These are phyloP conservation scores for Epinephelus cyanopodus DNA, from an alignment of 2,113 vertebrate genomes.

Conservation along the genomic window DNA sequence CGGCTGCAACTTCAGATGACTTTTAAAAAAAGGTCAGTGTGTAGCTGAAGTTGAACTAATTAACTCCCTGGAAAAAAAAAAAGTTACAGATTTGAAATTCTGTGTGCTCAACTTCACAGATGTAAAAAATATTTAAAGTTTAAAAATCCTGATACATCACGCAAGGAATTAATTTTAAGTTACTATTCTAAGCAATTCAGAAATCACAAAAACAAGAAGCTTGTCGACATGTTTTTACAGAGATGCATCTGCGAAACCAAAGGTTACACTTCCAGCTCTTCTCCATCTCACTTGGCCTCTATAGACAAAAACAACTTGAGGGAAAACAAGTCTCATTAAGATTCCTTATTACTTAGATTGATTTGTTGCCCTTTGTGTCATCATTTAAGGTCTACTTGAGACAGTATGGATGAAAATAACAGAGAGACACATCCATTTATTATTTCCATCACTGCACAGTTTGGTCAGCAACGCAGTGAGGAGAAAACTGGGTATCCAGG, in stretches of 20 bases:
- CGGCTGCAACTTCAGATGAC: constrained; percentile 5
- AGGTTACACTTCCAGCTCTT: background rate
- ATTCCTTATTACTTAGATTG: background rate
- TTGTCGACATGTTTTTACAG: background rate
- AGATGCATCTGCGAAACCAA: background rate
- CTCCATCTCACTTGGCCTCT: background rate
- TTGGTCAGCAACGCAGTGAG: constrained; percentile 22
- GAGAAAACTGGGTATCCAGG: constrained; percentile 51
- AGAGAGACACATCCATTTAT: constrained; percentile 28
- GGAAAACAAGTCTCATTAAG: background rate
- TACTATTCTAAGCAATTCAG: background rate
- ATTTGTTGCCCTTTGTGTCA: background rate
- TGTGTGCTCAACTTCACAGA: background rate
- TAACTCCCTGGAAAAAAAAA: no score
- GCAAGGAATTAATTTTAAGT: background rate
- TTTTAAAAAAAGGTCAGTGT: constrained; percentile 8
- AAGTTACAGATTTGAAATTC: background rate
- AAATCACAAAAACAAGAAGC: background rate
- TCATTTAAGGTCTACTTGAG: background rate
- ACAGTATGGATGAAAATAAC: background rate
- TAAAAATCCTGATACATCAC: background rate
- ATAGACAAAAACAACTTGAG: no score
- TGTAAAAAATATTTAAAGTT: background rate
- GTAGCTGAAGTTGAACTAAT: background rate
- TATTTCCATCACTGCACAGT: constrained; percentile 19